phyloP scores from a whole-genome alignment of 2,888 invertebrate species.

The Poecilus cupreus region DNA sequence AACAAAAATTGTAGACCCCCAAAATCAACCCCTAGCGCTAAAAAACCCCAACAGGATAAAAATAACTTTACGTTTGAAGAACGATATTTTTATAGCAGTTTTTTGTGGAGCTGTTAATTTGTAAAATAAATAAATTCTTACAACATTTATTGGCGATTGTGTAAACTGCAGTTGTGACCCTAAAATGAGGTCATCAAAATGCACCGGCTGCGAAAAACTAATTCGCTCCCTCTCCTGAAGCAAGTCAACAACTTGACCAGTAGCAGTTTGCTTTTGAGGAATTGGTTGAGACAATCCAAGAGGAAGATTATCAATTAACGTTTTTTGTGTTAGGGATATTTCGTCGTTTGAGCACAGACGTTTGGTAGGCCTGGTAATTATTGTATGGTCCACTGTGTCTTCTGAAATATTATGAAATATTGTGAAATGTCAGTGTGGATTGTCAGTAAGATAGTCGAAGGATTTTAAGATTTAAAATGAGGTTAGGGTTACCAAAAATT shows the following conservation, averaged over 20 bases:
- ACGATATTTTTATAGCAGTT: too few species aligned
- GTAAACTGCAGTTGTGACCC: slow-evolving; percentile 80
- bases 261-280: slow-evolving; percentile 64
- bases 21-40: too few species aligned
- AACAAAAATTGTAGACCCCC: too few species aligned
- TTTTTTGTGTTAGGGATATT: slow-evolving; percentile 20
- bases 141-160: slow-evolving; percentile 71
- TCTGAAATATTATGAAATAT: not conserved
- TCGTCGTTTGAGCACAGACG: slow-evolving; percentile 45
- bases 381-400: slow-evolving; percentile 54
- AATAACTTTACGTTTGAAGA: too few species aligned
- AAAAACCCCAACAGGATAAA: too few species aligned
- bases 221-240: slow-evolving; percentile 68
- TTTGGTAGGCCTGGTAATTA: not conserved
- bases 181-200: slow-evolving; percentile 87
- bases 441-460: too few species aligned
- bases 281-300: slow-evolving; percentile 71
- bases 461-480: not conserved
- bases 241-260: slow-evolving; percentile 66
- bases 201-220: slow-evolving; percentile 91
- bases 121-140: slow-evolving; percentile 44
- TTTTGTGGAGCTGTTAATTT: too few species aligned
- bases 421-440: not conserved
- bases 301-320: slow-evolving; percentile 44
- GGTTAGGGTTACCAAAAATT: not conserved